Percentiles rank a stretch among this genome's conserved stretches.
phyloP scores from a whole-genome alignment of 2,888 invertebrate genomes.

The Lithosia quadra region DNA sequence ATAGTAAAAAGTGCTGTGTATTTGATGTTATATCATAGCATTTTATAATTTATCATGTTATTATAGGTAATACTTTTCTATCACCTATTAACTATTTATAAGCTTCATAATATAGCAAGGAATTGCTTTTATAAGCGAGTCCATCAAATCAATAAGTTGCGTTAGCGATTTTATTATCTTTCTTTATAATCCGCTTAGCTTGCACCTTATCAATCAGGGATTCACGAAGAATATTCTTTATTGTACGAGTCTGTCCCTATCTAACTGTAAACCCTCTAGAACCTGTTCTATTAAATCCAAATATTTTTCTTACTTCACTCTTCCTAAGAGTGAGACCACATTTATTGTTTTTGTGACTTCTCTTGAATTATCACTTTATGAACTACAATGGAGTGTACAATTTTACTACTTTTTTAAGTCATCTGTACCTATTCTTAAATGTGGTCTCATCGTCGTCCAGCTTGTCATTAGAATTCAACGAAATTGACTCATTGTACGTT shows the following conservation, averaged over 20 bases:
- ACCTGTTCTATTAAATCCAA: conserved; percentile 29
- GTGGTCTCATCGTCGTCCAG: conserved; percentile 59
- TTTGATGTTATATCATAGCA: background rate
- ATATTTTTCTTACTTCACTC: conserved; percentile 43
- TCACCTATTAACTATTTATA: background rate
- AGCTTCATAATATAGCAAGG: background rate
- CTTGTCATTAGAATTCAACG: conserved; percentile 75
- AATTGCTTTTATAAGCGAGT: background rate
- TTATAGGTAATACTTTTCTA: background rate
- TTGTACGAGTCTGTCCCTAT: background rate
- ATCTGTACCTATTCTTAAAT: conserved; percentile 59
- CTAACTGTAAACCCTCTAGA: conserved; percentile 18
- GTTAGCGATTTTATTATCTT: background rate
- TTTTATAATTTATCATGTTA: background rate
- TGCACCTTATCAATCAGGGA: background rate
- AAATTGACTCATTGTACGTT: conserved; percentile 89
- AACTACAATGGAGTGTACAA: background rate
- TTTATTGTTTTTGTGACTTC: background rate
- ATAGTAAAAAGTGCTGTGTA: background rate
- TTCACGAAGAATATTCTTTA: background rate
- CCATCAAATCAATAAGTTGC: background rate
- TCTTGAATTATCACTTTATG: background rate
- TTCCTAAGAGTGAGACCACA: conserved; percentile 47
- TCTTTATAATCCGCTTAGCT: conserved; percentile 1
- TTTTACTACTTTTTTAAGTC: background rate